These are phyloP conservation scores for Sebastes taczanowskii DNA, from an alignment of 2,797 vertebrate genomes.

Conservation along the genomic window DNA sequence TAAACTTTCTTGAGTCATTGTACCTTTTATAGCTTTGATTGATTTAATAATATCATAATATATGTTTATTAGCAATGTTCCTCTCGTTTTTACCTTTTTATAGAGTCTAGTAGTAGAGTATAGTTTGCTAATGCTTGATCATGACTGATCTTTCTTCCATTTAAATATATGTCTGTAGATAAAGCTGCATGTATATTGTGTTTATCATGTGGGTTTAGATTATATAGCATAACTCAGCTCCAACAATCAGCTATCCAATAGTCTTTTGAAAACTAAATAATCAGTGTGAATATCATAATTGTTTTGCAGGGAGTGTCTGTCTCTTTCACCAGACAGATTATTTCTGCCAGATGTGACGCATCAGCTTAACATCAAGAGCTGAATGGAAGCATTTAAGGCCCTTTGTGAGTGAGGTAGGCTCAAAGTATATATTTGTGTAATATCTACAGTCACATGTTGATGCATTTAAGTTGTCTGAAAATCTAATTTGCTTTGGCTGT, in stretches of 20 bases:
- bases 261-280: background rate
- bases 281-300: background rate
- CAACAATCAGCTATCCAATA: background rate
- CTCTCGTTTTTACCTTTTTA: too few species aligned
- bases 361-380: slow-evolving; percentile 54
- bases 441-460: background rate
- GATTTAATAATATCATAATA: too few species aligned
- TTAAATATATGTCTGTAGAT: background rate
- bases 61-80: too few species aligned
- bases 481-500: background rate
- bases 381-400: slow-evolving; percentile 71
- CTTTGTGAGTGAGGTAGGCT: slow-evolving; percentile 77
- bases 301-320: slow-evolving; percentile 35
- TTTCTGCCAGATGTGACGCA: slow-evolving; percentile 55
- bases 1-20: too few species aligned
- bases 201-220: background rate
- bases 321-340: slow-evolving; percentile 7
- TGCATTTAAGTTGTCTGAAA: background rate
- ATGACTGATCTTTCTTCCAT: background rate
- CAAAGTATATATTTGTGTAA: background rate
- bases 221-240: too few species aligned
- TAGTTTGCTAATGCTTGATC: background rate
- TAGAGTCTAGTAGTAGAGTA: too few species aligned
- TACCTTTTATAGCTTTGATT: too few species aligned
- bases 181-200: background rate